These are phyloP conservation scores for Onychomys arenicola DNA, from an alignment of 2,797 vertebrate genomes.

Conservation along the genomic window DNA sequence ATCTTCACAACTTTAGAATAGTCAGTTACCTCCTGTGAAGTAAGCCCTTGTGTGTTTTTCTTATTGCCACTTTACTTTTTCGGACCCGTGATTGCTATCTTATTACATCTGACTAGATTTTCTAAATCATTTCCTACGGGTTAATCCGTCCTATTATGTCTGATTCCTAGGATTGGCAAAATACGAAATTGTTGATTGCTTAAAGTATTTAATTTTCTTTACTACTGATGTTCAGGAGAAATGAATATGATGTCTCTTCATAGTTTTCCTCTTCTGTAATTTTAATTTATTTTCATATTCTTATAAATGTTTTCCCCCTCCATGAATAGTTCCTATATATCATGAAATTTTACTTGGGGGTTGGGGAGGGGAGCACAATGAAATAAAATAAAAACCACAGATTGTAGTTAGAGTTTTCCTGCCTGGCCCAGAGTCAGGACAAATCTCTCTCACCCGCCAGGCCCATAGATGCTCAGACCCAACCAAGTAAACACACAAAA, in stretches of 20 bases:
- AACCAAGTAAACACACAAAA: too few species aligned
- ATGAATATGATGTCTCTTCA: background rate
- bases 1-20: background rate
- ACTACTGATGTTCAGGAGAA: background rate
- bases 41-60: background rate
- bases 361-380: background rate
- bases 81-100: background rate
- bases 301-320: background rate
- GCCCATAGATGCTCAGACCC: too few species aligned
- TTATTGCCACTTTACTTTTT: background rate
- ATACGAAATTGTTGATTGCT: background rate
- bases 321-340: background rate
- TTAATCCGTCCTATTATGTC: background rate
- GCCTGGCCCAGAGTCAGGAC: too few species aligned
- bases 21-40: background rate
- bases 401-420: too few species aligned
- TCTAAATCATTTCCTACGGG: background rate
- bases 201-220: background rate
- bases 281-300: constrained; percentile 15
- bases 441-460: too few species aligned
- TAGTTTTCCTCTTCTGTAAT: background rate
- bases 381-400: constrained; percentile 36
- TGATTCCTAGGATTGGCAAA: background rate
- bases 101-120: background rate
- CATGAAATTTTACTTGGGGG: background rate